Evolutionary conservation across 2,797 vertebrate genomes (phyloP).

Genomic region (Hemitrygon akajei): DNA sequence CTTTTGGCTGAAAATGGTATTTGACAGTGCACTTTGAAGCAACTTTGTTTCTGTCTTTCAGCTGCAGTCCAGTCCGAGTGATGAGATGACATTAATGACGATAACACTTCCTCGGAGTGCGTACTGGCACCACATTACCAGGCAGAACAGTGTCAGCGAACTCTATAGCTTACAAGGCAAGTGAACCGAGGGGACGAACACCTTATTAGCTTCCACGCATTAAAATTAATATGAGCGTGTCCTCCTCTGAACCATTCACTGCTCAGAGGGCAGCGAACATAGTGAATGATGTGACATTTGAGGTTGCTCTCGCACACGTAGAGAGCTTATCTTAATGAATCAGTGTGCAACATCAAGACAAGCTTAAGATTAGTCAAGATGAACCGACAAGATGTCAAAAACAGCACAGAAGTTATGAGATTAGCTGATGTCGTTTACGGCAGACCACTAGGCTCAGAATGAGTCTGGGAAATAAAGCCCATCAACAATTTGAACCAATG

Average conservation of each 20-base stretch:
- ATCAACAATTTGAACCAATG: not conserved
- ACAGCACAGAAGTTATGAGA: not conserved
- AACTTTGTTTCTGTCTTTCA: slow-evolving; percentile 51
- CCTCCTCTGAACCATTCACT: slow-evolving; percentile 46
- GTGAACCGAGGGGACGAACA: slow-evolving; percentile 38
- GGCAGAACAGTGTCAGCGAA: slow-evolving; percentile 91
- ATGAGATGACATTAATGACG: slow-evolving; percentile 81
- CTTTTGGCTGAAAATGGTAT: not conserved
- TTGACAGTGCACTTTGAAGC: not conserved
- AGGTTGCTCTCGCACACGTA: not conserved
- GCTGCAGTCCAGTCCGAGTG: slow-evolving; percentile 78
- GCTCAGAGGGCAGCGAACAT: slow-evolving; percentile 43
- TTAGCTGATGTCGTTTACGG: not conserved
- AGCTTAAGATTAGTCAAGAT: not conserved
- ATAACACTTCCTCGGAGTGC: slow-evolving; percentile 93
- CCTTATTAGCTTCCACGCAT: slow-evolving; percentile 39
- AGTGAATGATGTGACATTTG: slow-evolving; percentile 43
- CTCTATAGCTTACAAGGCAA: slow-evolving; percentile 97
- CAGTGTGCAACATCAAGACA: not conserved
- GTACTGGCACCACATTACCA: slow-evolving; percentile 97
- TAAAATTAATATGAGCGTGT: slow-evolving; percentile 38
- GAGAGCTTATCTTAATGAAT: not conserved
- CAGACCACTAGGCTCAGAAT: not conserved
- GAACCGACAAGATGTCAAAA: not conserved
- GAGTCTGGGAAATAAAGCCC: not conserved